Conservation (phyloP, 2,888 invertebrate species). For the Elgonia sp. region DNA sequence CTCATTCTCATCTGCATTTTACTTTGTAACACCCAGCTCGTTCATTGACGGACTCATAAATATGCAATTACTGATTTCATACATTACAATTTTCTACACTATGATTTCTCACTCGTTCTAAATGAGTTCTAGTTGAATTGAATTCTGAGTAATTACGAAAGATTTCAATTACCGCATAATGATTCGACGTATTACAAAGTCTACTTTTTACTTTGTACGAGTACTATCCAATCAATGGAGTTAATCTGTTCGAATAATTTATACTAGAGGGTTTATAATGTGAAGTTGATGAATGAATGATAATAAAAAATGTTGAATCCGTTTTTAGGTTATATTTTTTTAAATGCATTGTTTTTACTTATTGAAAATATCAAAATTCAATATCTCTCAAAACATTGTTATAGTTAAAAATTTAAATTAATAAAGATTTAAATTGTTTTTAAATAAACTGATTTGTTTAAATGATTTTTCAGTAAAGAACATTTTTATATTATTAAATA, state of each 20-base stretch:
- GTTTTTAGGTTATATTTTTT: not conserved
- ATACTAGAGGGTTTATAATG: slow-evolving; percentile 38
- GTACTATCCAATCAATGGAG: slow-evolving; percentile 52
- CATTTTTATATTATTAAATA: too few species aligned
- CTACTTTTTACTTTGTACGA: slow-evolving; percentile 45
- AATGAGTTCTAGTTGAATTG: slow-evolving; percentile 67
- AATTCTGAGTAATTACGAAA: slow-evolving; percentile 68
- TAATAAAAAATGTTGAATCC: slow-evolving; percentile 17
- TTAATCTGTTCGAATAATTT: slow-evolving; percentile 50
- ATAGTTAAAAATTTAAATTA: too few species aligned
- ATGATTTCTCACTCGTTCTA: slow-evolving; percentile 54
- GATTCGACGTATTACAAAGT: slow-evolving; percentile 65
- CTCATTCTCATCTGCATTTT: slow-evolving; percentile 70
- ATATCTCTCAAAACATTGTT: too few species aligned
- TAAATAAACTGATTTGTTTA: too few species aligned
- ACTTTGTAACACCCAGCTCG: slow-evolving; percentile 63
- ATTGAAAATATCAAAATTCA: slow-evolving; percentile 9
- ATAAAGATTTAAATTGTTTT: too few species aligned
- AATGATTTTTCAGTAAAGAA: too few species aligned
- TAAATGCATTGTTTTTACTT: not conserved
- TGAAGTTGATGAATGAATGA: slow-evolving; percentile 44
- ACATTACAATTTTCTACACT: slow-evolving; percentile 67
- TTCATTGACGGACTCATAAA: slow-evolving; percentile 71
- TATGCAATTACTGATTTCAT: slow-evolving; percentile 67
- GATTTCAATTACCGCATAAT: slow-evolving; percentile 69